phyloP scores from a whole-genome alignment of 2,113 vertebrate genomes.

The Marmota monax region DNA sequence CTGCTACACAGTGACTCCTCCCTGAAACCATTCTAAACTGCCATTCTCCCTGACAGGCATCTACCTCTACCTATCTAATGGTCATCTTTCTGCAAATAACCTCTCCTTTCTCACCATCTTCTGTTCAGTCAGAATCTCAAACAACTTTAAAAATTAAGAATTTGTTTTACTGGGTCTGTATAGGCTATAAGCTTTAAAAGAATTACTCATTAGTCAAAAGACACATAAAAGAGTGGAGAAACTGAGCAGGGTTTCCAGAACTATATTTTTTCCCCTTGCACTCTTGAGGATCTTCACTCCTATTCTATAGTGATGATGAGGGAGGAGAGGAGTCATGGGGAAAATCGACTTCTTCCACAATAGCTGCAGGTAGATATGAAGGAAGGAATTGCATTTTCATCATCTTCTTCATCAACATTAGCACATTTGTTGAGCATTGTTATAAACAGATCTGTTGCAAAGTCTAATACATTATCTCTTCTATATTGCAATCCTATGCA shows the following conservation, averaged over 20 bases:
- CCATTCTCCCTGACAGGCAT: not conserved
- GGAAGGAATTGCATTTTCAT: not conserved
- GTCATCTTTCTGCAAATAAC: conserved; percentile 12
- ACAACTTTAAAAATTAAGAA: not conserved
- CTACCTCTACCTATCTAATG: not conserved
- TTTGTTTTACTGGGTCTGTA: not conserved
- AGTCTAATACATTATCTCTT: not conserved
- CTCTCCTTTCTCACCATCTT: not conserved
- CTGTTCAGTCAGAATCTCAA: not conserved
- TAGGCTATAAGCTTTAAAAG: not conserved
- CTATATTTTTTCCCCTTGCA: not conserved
- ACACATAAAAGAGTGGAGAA: not conserved
- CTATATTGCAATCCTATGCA: not conserved
- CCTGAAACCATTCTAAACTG: not conserved
- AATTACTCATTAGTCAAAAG: not conserved
- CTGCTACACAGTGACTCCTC: not conserved
- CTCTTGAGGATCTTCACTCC: not conserved
- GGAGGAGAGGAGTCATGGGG: too few species aligned
- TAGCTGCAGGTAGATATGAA: not conserved
- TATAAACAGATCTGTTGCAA: not conserved
- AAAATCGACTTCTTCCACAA: not conserved
- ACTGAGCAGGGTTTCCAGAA: not conserved
- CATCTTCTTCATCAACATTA: not conserved
- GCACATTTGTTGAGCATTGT: not conserved
- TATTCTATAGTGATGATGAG: not conserved